Conservation (phyloP, 2,113 vertebrate species). For the Micronycteris hirsuta region DNA sequence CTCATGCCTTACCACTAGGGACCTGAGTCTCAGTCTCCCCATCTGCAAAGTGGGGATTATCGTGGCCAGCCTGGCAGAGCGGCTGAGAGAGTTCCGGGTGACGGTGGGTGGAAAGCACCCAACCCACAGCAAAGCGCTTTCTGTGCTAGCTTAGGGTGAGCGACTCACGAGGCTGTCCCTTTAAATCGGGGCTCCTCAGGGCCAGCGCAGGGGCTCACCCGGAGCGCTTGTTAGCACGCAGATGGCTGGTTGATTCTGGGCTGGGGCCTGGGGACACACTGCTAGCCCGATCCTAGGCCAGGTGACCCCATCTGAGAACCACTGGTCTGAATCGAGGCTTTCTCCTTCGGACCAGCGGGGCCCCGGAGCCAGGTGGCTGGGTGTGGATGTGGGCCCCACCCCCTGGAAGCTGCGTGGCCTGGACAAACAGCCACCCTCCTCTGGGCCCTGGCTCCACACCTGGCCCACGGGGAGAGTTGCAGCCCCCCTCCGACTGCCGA, state of each 20-base stretch:
- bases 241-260: neutral
- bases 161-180: fast-evolving
- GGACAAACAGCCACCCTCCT: neutral
- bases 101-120: neutral
- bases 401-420: neutral
- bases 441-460: too few relatives aligned
- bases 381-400: fast-evolving
- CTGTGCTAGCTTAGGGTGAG: neutral
- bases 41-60: neutral
- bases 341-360: neutral
- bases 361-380: neutral
- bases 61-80: neutral
- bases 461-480: too few relatives aligned
- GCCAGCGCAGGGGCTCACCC: fast-evolving
- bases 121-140: fast-evolving
- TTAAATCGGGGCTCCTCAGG: fast-evolving
- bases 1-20: neutral
- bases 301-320: neutral
- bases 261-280: neutral
- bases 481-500: neutral
- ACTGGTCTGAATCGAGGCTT: neutral
- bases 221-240: neutral
- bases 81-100: neutral
- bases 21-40: neutral
- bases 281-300: neutral